Evolutionary conservation across 2,113 vertebrate species (phyloP), one percentile per base, ranked within the genome.

Genomic region (Pomatostomus ruficeps): DNA sequence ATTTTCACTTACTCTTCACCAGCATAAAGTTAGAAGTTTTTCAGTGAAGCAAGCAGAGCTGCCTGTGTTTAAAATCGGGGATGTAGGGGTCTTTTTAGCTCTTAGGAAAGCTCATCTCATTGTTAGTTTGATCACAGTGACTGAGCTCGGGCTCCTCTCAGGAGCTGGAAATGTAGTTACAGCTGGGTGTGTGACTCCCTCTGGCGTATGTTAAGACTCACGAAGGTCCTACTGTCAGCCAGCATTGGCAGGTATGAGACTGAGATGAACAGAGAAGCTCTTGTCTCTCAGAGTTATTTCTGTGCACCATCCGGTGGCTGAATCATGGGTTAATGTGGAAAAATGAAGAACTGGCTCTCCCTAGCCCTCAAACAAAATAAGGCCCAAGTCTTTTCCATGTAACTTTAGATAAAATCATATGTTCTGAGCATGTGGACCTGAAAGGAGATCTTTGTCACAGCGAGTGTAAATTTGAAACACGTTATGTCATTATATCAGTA

Each of bases 231-330:
- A 13, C 48, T 48, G 25, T 16, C 35, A 49, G 40, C 2, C 2
- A 49, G 42, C 36, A 25, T 28, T 62, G 48, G 55, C 55, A 89
- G 48, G 42, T 76, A 6, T 43, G 42, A 54, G 12, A 54, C 29
- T 28, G 40, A 83, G 12, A 23, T 14, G 22, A 83, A 9, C 35
- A 55, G 48, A 54, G 48, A 21, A 93, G 23, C 18, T 48, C 42
- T 49, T 35, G 7, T 58, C 43, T 67, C 52, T 81, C 51, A 12
- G 28, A 76, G n/a, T 77, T 84, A 75, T 45, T 20, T 59, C 84
- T 71, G 68, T 92, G 91, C 94, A 91, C 73, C 73, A 75, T 81
- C 89, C 83, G 15, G 76, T 87, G 86, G 80, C 46, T 86, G 55
- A 80, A 81, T 45, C 18, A 8, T 48, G 11, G 81, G 91, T 23